Conservation (phyloP, 2,888 invertebrate species). For the Cantharis lateralis region DNA sequence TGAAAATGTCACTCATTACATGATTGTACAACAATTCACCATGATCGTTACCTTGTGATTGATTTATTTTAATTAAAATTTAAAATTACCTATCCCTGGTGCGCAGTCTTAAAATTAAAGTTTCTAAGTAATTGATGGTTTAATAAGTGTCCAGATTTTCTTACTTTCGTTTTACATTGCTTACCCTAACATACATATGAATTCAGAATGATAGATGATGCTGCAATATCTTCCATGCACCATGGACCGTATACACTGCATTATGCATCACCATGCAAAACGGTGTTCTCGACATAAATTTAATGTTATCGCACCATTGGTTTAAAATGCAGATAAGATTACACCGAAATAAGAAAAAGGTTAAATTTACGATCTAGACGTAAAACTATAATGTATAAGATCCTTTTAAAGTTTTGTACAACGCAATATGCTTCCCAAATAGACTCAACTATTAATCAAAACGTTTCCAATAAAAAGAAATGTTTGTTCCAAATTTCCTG, state of each 20-base stretch:
- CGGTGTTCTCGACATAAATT: background rate
- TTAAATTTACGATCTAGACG: background rate
- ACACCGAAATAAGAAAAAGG: background rate
- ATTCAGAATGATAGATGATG: slow-evolving; percentile 14
- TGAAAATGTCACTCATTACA: background rate
- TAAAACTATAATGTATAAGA: background rate
- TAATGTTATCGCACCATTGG: background rate
- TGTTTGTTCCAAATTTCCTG: background rate
- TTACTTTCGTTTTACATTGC: background rate
- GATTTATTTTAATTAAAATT: background rate
- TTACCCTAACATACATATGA: background rate
- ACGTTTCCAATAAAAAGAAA: background rate
- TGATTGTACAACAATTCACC: background rate
- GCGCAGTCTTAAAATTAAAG: background rate
- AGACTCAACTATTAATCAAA: background rate
- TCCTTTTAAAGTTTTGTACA: background rate
- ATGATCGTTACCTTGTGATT: background rate
- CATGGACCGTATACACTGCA: slow-evolving; percentile 5
- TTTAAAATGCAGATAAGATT: background rate
- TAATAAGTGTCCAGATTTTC: background rate
- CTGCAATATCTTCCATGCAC: slow-evolving; percentile 9
- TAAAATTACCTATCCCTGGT: background rate
- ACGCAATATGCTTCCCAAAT: background rate
- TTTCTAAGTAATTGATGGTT: background rate
- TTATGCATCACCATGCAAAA: slow-evolving; percentile 8